A percentile compares a stretch with the other conserved stretches of the same genome.
Evolutionary conservation across 2,113 vertebrate genomes (phyloP).

Genomic region (Athene noctua): DNA sequence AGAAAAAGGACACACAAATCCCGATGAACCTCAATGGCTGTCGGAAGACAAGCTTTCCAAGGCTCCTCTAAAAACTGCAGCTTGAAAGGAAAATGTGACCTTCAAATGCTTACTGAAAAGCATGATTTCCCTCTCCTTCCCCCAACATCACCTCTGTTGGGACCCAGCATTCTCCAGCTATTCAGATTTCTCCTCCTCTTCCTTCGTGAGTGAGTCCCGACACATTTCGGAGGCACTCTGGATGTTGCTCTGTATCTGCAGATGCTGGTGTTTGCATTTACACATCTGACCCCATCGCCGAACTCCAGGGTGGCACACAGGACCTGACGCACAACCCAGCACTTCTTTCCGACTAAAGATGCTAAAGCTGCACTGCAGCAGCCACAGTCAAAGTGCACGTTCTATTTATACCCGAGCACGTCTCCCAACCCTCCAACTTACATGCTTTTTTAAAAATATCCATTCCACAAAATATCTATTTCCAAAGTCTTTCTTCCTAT

Average conservation of each 20-base stretch:
- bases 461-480: not conserved
- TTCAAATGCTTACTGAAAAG: not conserved
- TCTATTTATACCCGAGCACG: not conserved
- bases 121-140: fast-evolving
- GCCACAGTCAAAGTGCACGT: fast-evolving
- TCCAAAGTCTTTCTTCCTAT: not conserved
- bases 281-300: fast-evolving
- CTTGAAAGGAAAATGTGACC: not conserved
- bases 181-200: not conserved
- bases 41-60: not conserved
- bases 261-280: fast-evolving
- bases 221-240: fast-evolving
- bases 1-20: not conserved
- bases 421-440: not conserved
- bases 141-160: not conserved
- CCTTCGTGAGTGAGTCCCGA: fast-evolving
- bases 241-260: fast-evolving
- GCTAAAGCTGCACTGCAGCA: not conserved
- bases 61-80: not conserved
- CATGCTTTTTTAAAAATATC: not conserved
- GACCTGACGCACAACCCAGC: not conserved
- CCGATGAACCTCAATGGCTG: fast-evolving
- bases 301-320: not conserved
- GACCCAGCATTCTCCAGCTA: not conserved
- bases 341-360: fast-evolving